A percentile compares a stretch with the other conserved stretches of the same genome.
phyloP scores from a whole-genome alignment of 2,113 vertebrate genomes.

The Noctilio leporinus region DNA sequence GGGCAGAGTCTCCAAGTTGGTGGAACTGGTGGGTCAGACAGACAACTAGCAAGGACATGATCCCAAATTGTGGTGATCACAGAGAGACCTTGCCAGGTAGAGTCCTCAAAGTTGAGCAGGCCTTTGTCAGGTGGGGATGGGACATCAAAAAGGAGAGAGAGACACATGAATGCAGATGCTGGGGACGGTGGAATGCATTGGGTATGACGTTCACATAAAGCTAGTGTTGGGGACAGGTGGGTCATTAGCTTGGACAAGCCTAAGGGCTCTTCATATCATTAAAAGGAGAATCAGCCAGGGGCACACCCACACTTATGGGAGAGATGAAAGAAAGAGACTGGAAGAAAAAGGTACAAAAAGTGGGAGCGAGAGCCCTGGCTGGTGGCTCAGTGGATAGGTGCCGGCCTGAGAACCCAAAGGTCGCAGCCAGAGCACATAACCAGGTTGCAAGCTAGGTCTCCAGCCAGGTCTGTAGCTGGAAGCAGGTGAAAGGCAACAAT shows the following conservation, averaged over 20 bases:
- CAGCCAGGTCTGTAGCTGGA: no score
- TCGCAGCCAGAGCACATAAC: no score
- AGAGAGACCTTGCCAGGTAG: not conserved
- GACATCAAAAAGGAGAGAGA: not conserved
- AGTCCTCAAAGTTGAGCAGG: not conserved
- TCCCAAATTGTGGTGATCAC: not conserved
- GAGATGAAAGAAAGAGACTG: not conserved
- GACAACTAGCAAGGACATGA: not conserved
- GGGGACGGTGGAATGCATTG: not conserved
- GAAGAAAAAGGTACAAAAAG: not conserved
- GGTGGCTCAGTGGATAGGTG: no score
- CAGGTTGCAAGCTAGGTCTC: no score
- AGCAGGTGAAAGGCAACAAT: no score
- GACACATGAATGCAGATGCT: accelerated
- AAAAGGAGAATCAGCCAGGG: not conserved
- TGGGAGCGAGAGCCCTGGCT: no score
- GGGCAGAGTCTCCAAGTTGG: not conserved
- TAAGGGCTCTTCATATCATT: not conserved
- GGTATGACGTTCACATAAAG: accelerated
- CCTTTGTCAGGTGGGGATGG: no score
- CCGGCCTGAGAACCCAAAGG: no score
- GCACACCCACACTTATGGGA: not conserved
- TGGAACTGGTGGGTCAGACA: not conserved
- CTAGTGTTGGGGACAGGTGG: no score
- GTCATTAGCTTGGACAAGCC: not conserved